phyloP scores from a whole-genome alignment of 2,888 invertebrate genomes.

The Spodoptera exigua region DNA sequence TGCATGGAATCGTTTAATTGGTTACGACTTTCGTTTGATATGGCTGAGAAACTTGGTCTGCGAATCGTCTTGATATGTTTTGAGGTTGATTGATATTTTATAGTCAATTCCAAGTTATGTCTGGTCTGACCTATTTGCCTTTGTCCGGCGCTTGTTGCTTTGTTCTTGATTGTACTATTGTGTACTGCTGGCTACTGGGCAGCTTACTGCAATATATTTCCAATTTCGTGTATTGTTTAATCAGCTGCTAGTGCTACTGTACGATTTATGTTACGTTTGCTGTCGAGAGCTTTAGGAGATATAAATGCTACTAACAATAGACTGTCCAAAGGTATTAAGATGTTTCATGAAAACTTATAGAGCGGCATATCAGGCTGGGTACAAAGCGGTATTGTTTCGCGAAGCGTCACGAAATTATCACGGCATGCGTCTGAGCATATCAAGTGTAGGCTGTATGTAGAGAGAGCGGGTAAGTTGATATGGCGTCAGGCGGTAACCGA shows the following conservation, averaged over 20 bases:
- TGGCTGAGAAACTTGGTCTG: conserved; percentile 53
- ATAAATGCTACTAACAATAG: too few species aligned
- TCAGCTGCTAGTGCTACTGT: too few species aligned
- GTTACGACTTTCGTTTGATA: conserved; percentile 64
- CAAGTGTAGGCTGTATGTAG: conserved; percentile 40
- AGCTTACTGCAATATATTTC: conserved; percentile 14
- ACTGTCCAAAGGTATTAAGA: too few species aligned
- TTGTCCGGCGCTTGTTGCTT: conserved; percentile 35
- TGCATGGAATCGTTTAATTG: conserved; percentile 49
- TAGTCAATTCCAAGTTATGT: conserved; percentile 47
- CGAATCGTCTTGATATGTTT: conserved; percentile 58
- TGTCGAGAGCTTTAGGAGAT: too few species aligned
- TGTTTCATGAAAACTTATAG: conserved; percentile 1
- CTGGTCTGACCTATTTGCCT: conserved; percentile 51
- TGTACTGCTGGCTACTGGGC: conserved; percentile 14
- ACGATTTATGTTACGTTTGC: too few species aligned
- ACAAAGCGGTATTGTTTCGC: conserved; percentile 59
- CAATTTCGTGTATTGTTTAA: neutral
- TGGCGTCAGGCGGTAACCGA: conserved; percentile 82
- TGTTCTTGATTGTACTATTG: conserved; percentile 33
- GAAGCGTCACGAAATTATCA: conserved; percentile 66
- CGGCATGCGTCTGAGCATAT: conserved; percentile 56
- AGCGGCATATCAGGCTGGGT: conserved; percentile 41
- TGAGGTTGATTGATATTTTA: conserved; percentile 63
- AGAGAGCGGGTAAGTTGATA: conserved; percentile 66